phyloP scores from a whole-genome alignment of 2,113 vertebrate genomes.

The Camelus dromedarius region DNA sequence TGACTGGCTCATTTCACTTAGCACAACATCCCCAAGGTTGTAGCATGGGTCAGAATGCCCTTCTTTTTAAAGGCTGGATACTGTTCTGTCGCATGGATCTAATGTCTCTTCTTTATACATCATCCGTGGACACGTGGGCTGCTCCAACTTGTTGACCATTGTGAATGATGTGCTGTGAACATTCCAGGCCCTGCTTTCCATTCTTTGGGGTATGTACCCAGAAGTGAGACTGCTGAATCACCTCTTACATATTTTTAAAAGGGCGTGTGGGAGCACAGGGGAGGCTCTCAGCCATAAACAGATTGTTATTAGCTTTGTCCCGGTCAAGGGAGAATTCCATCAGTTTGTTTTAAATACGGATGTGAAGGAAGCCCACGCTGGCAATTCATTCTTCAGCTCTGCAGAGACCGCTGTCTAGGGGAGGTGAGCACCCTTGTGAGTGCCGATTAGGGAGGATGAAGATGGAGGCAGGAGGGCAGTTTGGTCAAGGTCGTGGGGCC shows the following conservation, averaged over 20 bases:
- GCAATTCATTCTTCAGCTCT: background rate
- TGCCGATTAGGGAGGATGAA: rapidly evolving
- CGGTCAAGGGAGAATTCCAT: background rate
- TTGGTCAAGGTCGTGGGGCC: rapidly evolving
- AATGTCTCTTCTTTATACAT: rapidly evolving
- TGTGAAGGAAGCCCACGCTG: background rate
- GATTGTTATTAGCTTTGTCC: background rate
- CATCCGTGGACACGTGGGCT: rapidly evolving
- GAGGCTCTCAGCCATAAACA: background rate
- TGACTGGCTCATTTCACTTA: background rate
- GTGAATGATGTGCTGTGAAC: background rate
- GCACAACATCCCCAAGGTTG: no score
- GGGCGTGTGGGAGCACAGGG: background rate
- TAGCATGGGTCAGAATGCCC: rapidly evolving
- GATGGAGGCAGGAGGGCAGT: background rate
- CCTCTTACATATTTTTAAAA: background rate
- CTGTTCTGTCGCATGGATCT: background rate
- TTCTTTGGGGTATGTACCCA: background rate
- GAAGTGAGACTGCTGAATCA: background rate
- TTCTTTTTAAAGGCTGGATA: background rate
- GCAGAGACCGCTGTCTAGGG: rapidly evolving
- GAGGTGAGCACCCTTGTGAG: background rate
- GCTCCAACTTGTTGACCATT: background rate
- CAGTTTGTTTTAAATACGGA: rapidly evolving
- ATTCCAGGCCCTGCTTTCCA: background rate